Conservation (phyloP, 2,888 invertebrate genomes). For the Bellardia pandia region DNA sequence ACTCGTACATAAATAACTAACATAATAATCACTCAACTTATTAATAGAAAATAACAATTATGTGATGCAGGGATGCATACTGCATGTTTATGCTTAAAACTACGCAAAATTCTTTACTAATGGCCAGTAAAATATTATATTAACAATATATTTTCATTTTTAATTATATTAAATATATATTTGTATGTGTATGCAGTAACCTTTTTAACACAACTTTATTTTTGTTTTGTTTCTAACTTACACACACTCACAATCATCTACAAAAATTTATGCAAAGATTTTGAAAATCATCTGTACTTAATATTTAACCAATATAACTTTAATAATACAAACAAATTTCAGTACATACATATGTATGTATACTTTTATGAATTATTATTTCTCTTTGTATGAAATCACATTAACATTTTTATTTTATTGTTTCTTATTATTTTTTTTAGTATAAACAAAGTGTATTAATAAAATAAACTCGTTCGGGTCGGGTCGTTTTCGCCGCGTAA, state of each 20-base stretch:
- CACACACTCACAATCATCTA: background rate
- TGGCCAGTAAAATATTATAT: conserved; percentile 57
- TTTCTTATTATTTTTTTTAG: conserved; percentile 27
- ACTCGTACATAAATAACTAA: background rate
- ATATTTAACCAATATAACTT: conserved; percentile 36
- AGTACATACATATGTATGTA: conserved; percentile 27
- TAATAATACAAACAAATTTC: background rate
- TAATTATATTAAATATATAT: conserved; percentile 41
- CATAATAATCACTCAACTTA: background rate
- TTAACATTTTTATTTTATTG: conserved; percentile 24
- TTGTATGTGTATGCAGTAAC: conserved; percentile 73
- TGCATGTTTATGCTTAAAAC: conserved; percentile 16
- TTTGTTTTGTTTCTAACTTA: conserved; percentile 27
- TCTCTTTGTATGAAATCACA: conserved; percentile 35
- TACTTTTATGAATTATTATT: conserved; percentile 48
- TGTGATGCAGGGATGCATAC: conserved; percentile 34
- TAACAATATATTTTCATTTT: conserved; percentile 20
- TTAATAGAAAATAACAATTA: conserved; percentile 19
- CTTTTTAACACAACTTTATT: conserved; percentile 40
- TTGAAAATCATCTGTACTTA: conserved; percentile 60
- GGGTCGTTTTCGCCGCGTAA: conserved; percentile 76
- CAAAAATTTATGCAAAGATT: conserved; percentile 18
- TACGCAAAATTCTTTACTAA: conserved; percentile 38
- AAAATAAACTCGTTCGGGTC: conserved; percentile 71
- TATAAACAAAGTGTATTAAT: conserved; percentile 60